Base-by-base conservation (phyloP, 2,113 vertebrate species). In the Mustela nigripes region DNA sequence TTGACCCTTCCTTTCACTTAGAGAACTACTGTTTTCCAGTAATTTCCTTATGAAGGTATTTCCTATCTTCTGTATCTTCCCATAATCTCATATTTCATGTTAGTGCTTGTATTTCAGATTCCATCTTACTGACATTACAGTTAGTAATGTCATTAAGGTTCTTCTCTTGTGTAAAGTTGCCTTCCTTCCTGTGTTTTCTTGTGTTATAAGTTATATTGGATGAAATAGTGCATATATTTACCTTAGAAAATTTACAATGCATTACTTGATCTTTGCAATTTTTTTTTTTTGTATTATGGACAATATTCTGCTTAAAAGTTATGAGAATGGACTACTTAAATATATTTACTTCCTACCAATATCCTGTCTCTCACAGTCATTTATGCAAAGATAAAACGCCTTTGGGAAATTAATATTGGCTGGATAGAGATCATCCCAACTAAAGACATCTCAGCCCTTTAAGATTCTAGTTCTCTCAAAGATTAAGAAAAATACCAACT, bases 11-110 rank as follows among this genome's bases (percentile, higher is more conserved):
- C 74, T 93, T 91, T 89, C 60, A 94, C 21, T 79, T 45, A 28
- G 53, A 31, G 21, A 56, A 78, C 1, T 21, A 8, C 0, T 92
- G 42, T 89, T 93, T 93, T 89, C 26, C 45, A 62, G 28, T 74
- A 60, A 58, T n/a, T 79, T 97, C 86, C 60, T 62, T 71, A 89
- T 62, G 31, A 89, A 96, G 95, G 39, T 73, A 42, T 67, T 71
- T 45, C 45, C 19, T 65, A 67, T 82, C n/a, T 84, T 94, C 9
- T 36, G 8, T 56, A 80, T 89, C 81, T 92, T 95, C 71, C 74
- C 65, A 89, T 28, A 31, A 45, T 83, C 56, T 74, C 78, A 14
- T 2, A 69, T 83, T 97, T 94, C 53, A 93, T 39, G 69, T n/a
- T 73, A 79, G 92, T 19, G 39, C 45, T 69, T 74, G 11, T 3